Conservation (phyloP, 2,797 vertebrate species). For the Sparus aurata region DNA sequence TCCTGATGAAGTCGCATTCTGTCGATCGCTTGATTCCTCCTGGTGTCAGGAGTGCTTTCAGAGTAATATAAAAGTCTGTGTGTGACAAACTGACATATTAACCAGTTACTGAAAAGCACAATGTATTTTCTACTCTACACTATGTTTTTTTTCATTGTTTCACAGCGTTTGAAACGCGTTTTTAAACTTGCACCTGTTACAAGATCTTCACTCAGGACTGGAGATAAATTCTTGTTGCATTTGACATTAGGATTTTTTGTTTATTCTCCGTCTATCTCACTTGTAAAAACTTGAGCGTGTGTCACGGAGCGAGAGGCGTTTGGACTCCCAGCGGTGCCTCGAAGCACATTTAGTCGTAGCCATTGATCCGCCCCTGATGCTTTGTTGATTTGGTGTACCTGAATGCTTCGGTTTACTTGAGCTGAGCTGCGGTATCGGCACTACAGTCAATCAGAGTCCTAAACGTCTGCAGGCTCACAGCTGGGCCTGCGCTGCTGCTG, state of each 20-base stretch:
- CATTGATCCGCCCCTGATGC: conserved; percentile 56
- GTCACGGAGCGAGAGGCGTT: background rate
- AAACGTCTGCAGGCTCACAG: background rate
- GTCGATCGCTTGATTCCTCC: background rate
- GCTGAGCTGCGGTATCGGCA: conserved; percentile 29
- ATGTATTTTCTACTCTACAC: background rate
- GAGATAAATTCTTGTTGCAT: background rate
- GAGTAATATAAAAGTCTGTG: background rate
- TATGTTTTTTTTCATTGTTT: background rate
- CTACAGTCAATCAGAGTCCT: conserved; percentile 27
- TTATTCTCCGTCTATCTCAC: background rate
- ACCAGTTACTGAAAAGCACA: background rate
- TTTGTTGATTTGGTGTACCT: conserved; percentile 56
- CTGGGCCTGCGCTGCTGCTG: background rate
- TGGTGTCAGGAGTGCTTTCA: background rate
- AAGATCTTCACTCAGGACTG: no score
- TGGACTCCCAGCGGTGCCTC: conserved; percentile 11
- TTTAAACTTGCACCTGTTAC: no score
- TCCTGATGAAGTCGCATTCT: background rate
- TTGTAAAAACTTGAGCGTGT: background rate
- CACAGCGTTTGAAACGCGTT: background rate
- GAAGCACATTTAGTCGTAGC: conserved; percentile 35
- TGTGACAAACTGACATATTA: background rate
- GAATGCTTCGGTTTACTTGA: conserved; percentile 34
- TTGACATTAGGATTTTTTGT: background rate